These are phyloP conservation scores for Microctenopoma stevenorrisi DNA, from an alignment of 2,797 vertebrate genomes.

Conservation along the genomic window DNA sequence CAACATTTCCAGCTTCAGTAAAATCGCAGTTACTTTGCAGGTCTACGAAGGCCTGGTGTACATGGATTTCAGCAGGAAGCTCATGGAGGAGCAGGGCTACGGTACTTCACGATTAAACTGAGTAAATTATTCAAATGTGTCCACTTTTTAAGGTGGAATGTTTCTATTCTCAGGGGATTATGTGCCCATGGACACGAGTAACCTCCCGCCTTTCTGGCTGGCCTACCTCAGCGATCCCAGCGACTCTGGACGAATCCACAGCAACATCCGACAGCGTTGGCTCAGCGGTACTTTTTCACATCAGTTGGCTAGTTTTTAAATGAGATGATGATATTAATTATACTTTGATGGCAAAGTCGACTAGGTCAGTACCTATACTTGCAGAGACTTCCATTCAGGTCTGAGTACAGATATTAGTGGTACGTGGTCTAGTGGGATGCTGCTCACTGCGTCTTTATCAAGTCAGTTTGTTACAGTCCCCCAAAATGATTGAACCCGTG, in stretches of 20 bases:
- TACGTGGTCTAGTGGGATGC: too few species aligned
- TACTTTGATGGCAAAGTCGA: neutral
- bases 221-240: constrained; percentile 88
- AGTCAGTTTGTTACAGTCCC: too few species aligned
- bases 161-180: constrained; percentile 75
- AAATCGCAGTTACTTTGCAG: constrained; percentile 49
- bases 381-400: too few species aligned
- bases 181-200: constrained; percentile 79
- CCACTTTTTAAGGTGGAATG: neutral
- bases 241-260: constrained; percentile 88
- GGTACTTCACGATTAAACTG: constrained; percentile 65
- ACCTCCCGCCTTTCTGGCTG: constrained; percentile 83
- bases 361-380: too few species aligned
- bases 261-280: constrained; percentile 86
- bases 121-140: neutral
- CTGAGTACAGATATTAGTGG: neutral
- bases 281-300: constrained; percentile 74
- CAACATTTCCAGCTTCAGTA: neutral
- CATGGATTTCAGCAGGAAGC: constrained; percentile 87
- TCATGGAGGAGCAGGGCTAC: constrained; percentile 84
- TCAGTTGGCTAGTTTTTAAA: neutral
- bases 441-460: too few species aligned
- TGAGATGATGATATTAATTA: neutral
- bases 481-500: too few species aligned
- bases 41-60: constrained; percentile 88